Percentiles rank a stretch among this genome's conserved stretches.
Conservation (phyloP, 2,888 invertebrate genomes). For the Chaetoderma sp. region DNA sequence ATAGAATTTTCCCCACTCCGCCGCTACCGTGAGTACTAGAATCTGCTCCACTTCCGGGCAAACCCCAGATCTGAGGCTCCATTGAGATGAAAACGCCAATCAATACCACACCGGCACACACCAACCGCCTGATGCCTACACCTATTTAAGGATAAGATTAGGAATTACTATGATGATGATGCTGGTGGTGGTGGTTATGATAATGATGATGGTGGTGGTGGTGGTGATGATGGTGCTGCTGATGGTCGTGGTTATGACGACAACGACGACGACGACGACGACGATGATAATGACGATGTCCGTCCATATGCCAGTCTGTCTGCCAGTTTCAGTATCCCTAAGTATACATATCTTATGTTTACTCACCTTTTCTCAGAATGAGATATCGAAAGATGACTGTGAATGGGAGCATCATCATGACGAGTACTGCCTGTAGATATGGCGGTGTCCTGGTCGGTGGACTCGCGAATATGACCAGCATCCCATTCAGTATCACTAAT, state of each 20-base stretch:
- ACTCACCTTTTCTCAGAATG: slow-evolving; percentile 3
- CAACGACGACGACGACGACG: too few relatives aligned
- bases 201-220: too few relatives aligned
- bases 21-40: slow-evolving; percentile 17
- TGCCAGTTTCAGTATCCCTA: too few relatives aligned
- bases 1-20: slow-evolving; percentile 35
- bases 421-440: slow-evolving; percentile 45
- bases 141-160: slow-evolving; percentile 33
- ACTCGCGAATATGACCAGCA: slow-evolving; percentile 45
- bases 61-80: slow-evolving; percentile 50
- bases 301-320: too few relatives aligned
- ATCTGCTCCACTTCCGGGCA: slow-evolving; percentile 38
- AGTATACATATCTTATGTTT: too few relatives aligned
- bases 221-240: too few relatives aligned
- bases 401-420: slow-evolving; percentile 28
- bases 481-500: slow-evolving; percentile 41
- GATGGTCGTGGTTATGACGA: too few relatives aligned
- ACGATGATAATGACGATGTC: too few relatives aligned
- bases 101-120: slow-evolving; percentile 43
- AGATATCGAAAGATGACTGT: slow-evolving; percentile 8
- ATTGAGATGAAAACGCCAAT: slow-evolving; percentile 47
- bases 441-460: slow-evolving; percentile 43
- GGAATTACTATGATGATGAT: too few relatives aligned
- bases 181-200: too few relatives aligned
- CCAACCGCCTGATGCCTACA: slow-evolving; percentile 37